A percentile compares a stretch with the other conserved stretches of the same genome.
Evolutionary conservation across 1,140 invertebrate genomes (phyloP).

Genomic region (Zaprionus camerounensis): DNA sequence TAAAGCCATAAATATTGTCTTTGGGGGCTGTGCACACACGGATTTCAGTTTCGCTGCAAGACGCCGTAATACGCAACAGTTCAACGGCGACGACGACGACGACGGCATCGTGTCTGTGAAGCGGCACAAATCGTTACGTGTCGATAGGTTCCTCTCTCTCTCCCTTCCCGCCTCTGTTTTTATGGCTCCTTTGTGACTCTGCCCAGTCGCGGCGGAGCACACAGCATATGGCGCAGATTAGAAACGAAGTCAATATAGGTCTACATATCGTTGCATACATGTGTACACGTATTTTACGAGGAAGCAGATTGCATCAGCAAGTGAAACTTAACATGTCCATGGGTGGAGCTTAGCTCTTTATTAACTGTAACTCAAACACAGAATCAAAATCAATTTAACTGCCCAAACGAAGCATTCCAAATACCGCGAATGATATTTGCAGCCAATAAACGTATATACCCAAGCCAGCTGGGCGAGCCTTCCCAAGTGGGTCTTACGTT

Average conservation of each 20-base stretch:
- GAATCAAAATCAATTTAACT: constrained; percentile 27
- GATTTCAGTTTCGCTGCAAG: constrained; percentile 56
- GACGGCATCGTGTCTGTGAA: constrained; percentile 37
- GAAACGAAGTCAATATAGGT: constrained; percentile 55
- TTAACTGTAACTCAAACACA: constrained; percentile 30
- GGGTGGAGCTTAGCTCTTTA: constrained; percentile 51
- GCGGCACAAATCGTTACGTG: constrained; percentile 76
- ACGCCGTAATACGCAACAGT: constrained; percentile 72
- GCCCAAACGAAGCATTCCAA: background rate
- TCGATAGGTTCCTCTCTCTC: constrained; percentile 45
- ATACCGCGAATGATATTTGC: background rate
- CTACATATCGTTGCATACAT: background rate
- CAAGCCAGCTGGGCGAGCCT: background rate
- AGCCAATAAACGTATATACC: background rate
- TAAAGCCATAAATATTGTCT: constrained; percentile 82
- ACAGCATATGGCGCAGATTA: constrained; percentile 76
- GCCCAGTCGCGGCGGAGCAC: constrained; percentile 57
- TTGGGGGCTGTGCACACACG: constrained; percentile 59
- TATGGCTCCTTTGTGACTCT: constrained; percentile 72
- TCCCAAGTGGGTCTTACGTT: background rate
- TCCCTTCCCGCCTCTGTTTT: constrained; percentile 43
- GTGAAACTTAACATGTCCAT: constrained; percentile 41
- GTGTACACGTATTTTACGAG: constrained; percentile 34
- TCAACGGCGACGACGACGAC: background rate
- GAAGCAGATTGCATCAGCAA: constrained; percentile 52